Base-by-base conservation (phyloP, 2,797 vertebrate species). In the Periophthalmus magnuspinnatus region DNA sequence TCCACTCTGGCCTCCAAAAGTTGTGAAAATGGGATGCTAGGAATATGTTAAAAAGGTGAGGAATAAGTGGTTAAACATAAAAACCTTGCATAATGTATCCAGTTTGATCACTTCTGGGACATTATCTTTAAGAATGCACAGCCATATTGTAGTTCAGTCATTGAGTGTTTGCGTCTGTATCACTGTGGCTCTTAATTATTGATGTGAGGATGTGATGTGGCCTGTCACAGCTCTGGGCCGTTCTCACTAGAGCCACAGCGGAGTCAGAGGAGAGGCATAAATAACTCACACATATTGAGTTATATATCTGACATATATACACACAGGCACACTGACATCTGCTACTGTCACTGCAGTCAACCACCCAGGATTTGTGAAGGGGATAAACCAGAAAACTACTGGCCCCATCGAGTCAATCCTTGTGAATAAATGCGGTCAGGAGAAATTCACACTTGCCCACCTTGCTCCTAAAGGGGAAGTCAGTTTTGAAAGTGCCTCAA, bases 111-210 rank as follows among this genome's bases (percentile, higher is more conserved):
- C 28, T 14, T 33, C 14, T 60, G 58, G 10, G 2, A 19, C 9
- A 60, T 60, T 7, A 17, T 5, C 19, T 19, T 36, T 13, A 36
- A 60, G 16, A 28, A 60, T 41, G 5, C 5, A 61, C 59, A 22
- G n/a, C 9, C 14, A 21, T 10, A 77, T 57, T 57, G 6, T 32
- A 55, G 28, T 32, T 32, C 22, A 57, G 13, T 54, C 8, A 11
- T 22, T 28, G 4, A 48, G 52, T 69, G 52, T 70, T 54, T 61
- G 55, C 38, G 21, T 80, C 58, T 72, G 67, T 71, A 69, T 13
- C 76, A 80, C 82, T 81, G 68, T 73, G 79, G 32, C 10, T 32
- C 67, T 89, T 71, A 81, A 84, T 84, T 85, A 90, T 87, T 81
- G 68, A 87, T 76, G 45, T 72, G 60, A 69, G 58, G 48, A 69